Evolutionary conservation across 2,113 vertebrate genomes (phyloP), one percentile per base, ranked within the genome.

Genomic region (Osmerus eperlanus): DNA sequence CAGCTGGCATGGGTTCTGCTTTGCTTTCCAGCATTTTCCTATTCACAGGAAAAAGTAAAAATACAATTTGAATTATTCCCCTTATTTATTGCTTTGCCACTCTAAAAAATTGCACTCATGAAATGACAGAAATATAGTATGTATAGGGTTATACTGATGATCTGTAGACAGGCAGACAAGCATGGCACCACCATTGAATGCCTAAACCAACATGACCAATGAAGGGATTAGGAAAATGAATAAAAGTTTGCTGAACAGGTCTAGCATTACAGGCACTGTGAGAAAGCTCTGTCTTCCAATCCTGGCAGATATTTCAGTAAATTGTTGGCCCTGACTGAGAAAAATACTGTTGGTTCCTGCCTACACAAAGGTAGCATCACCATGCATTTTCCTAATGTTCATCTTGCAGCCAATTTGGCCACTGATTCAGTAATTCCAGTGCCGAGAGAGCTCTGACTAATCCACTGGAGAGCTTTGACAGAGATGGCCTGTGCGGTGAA

Each of bases 341-440:
- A 72, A 74, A 63, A 59, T 66, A 23, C 13, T n/a, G 29, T 29
- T 23, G 25, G 63, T 66, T 60, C 68, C 63, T 64, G 66, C 72
- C 78, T 41, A 73, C 68, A 73, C 65, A 74, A 77, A 61, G 65
- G 5, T 58, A 70, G 70, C 65, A 19, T 65, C 12, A 74, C 73
- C 64, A 72, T 82, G 76, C 77, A 75, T 84, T 83, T 78, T 73
- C 78, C 56, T 82, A 84, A 86, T 86, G 76, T 74, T 76, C n/a
- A 8, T 51, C 15, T 53, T 14, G 21, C 7, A 60, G 75, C 58
- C 82, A 75, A 76, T 79, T 85, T 85, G 84, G 78, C 85, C 72
- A 52, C 73, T 68, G 25, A 70, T 68, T 23, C 73, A 76, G 52
- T 52, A 19, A 70, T 68, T 60, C 82, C 88, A 85, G 85, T 83